Evolutionary conservation across 2,888 invertebrate species (phyloP).

Genomic region (Arctia plantaginis): DNA sequence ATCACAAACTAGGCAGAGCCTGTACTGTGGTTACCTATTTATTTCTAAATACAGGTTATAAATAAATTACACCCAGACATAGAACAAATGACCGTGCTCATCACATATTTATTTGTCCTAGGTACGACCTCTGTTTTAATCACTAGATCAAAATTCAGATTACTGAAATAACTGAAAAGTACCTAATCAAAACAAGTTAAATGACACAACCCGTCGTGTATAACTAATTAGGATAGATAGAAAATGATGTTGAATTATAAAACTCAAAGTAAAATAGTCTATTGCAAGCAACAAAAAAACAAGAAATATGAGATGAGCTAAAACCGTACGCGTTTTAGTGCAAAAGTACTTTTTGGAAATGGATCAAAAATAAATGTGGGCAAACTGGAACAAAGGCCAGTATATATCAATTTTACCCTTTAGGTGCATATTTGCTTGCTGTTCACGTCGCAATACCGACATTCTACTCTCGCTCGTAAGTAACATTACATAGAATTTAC

Average conservation of each 20-base stretch:
- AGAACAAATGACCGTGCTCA: no score
- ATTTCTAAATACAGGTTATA: no score
- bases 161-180: no score
- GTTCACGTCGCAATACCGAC: constrained; percentile 26
- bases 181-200: no score
- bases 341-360: constrained; percentile 6
- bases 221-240: no score
- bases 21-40: no score
- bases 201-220: no score
- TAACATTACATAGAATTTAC: constrained; percentile 1
- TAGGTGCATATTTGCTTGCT: constrained; percentile 26
- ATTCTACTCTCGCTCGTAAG: constrained; percentile 10
- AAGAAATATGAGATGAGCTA: not conserved
- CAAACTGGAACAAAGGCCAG: constrained; percentile 11
- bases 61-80: no score
- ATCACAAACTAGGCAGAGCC: no score
- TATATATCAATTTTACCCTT: constrained; percentile 40
- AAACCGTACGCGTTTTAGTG: not conserved
- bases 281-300: not conserved
- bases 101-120: no score
- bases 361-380: constrained; percentile 12
- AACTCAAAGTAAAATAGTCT: not conserved
- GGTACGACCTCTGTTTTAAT: no score
- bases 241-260: not conserved
- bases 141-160: no score